A percentile compares a stretch with the other conserved stretches of the same genome.
Conservation (phyloP, 2,888 invertebrate genomes). For the Caenorhabditis auriculariae region DNA sequence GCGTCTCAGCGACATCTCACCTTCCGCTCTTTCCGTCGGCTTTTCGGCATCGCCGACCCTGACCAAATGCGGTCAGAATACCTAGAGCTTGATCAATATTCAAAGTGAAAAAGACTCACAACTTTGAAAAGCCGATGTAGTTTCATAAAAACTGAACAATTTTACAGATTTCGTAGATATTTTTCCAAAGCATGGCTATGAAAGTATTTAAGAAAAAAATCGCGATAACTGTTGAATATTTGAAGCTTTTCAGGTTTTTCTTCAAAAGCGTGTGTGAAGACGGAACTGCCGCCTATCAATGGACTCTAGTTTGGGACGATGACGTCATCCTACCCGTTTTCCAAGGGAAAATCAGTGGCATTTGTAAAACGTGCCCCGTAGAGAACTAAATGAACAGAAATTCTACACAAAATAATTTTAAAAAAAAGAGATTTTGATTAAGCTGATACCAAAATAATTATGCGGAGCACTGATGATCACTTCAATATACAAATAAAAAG, state of each 20-base stretch:
- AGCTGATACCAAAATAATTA: too few species aligned
- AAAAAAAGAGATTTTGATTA: too few species aligned
- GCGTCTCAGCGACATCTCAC: slow-evolving; percentile 18
- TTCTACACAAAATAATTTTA: too few species aligned
- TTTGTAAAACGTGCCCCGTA: slow-evolving; percentile 21
- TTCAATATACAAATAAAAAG: too few species aligned
- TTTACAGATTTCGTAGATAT: neutral
- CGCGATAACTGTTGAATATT: neutral
- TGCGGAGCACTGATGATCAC: too few species aligned
- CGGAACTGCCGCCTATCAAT: slow-evolving; percentile 43
- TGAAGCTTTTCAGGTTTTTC: slow-evolving; percentile 34
- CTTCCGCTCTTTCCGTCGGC: slow-evolving; percentile 36
- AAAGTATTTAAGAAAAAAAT: too few species aligned
- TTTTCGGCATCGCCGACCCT: slow-evolving; percentile 30
- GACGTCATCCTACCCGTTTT: slow-evolving; percentile 37
- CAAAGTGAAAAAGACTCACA: too few species aligned
- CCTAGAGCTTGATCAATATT: too few species aligned
- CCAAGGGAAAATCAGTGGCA: slow-evolving; percentile 39
- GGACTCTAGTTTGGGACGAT: slow-evolving; percentile 43
- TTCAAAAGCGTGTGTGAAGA: slow-evolving; percentile 51
- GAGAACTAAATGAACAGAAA: too few species aligned
- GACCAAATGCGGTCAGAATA: neutral
- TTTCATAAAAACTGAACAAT: too few species aligned
- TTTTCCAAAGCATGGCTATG: neutral
- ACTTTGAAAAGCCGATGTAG: too few species aligned